A percentile compares a stretch with the other conserved stretches of the same genome.
Evolutionary conservation across 1,140 invertebrate genomes (phyloP).

Genomic region (Drosophila azteca): DNA sequence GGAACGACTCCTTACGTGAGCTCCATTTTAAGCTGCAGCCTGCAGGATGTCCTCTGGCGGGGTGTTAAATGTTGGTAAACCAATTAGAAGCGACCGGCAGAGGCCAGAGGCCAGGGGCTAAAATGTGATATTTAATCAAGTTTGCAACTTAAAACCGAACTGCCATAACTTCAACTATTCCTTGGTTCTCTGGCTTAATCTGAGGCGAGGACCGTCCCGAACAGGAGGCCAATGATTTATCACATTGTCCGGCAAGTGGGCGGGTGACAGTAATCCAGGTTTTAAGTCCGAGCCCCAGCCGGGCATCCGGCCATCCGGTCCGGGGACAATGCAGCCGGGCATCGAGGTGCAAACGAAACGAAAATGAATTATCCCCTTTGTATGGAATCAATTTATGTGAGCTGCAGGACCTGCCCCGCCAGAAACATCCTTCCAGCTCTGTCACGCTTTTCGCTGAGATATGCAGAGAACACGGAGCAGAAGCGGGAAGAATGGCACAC

Average conservation of each 20-base stretch:
- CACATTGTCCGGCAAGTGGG: constrained; percentile 37
- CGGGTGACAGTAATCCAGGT: constrained; percentile 38
- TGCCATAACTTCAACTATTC: too few species aligned
- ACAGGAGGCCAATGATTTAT: constrained; percentile 35
- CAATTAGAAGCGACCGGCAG: constrained; percentile 15
- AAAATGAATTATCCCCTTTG: constrained; percentile 65
- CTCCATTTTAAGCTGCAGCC: constrained; percentile 22
- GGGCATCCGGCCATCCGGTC: neutral
- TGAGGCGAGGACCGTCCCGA: neutral
- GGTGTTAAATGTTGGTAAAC: constrained; percentile 45
- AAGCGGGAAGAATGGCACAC: neutral
- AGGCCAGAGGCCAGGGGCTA: neutral
- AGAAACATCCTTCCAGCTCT: neutral
- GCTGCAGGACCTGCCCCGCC: constrained; percentile 17
- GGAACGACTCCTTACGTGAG: constrained; percentile 32
- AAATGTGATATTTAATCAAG: neutral
- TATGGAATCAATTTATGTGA: constrained; percentile 72
- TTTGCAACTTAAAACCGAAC: too few species aligned
- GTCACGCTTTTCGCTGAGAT: constrained; percentile 49
- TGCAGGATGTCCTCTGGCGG: neutral
- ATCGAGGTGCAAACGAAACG: constrained; percentile 51
- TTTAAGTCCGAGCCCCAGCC: constrained; percentile 22
- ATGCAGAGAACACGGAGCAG: constrained; percentile 35
- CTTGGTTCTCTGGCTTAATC: too few species aligned
- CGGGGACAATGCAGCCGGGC: constrained; percentile 19